phyloP scores from a whole-genome alignment of 2,113 vertebrate genomes.

The Glaucidium brasilianum region DNA sequence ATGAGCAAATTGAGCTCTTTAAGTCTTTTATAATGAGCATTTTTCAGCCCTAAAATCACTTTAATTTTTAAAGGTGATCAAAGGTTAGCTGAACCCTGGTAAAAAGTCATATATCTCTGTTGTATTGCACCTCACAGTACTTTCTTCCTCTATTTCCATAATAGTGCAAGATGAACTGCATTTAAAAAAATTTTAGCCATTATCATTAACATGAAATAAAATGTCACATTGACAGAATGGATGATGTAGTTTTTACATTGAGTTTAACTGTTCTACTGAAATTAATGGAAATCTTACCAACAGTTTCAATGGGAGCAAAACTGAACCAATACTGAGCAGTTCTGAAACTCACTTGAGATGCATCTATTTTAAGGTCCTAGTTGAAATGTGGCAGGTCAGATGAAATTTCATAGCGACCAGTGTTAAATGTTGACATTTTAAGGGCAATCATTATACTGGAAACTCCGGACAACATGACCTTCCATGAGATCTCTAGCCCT shows the following conservation, averaged over 20 bases:
- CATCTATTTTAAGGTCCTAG: not conserved
- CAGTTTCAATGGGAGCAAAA: not conserved
- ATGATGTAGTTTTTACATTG: not conserved
- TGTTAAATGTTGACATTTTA: not conserved
- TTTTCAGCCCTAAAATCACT: slow-evolving; percentile 17
- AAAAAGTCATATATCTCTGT: not conserved
- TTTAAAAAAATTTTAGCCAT: not conserved
- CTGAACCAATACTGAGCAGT: not conserved
- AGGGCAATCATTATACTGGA: not conserved
- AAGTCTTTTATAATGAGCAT: slow-evolving; percentile 27
- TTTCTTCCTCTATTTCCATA: not conserved
- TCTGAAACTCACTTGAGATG: not conserved
- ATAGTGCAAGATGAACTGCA: not conserved
- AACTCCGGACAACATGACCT: not conserved
- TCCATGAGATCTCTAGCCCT: not conserved
- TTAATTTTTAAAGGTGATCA: slow-evolving; percentile 31
- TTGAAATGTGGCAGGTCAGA: not conserved
- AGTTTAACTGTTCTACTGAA: not conserved
- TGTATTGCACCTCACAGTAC: not conserved
- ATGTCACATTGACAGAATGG: not conserved
- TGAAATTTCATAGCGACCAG: not conserved
- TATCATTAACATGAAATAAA: not conserved
- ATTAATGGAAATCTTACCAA: not conserved
- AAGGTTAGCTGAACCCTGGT: not conserved
- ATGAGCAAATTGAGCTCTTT: slow-evolving; percentile 25